Conservation (phyloP, 2,888 invertebrate genomes). For the Odontocolon sp. region DNA sequence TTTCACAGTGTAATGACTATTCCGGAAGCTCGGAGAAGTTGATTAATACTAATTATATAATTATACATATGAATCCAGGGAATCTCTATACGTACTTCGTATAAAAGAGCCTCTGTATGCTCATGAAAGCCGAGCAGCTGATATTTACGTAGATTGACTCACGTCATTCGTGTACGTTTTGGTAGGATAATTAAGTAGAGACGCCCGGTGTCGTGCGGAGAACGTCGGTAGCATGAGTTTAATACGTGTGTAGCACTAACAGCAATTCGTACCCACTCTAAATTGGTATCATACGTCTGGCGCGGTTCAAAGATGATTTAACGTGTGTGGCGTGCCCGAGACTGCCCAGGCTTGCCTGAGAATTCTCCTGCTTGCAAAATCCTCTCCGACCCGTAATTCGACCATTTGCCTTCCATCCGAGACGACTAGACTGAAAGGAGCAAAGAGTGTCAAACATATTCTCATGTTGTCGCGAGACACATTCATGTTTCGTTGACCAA, state of each 20-base stretch:
- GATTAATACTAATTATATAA: conserved; percentile 24
- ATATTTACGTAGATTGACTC: conserved; percentile 36
- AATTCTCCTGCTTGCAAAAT: conserved; percentile 50
- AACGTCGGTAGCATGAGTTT: too few species aligned
- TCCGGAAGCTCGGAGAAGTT: background rate
- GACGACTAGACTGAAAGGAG: conserved; percentile 15
- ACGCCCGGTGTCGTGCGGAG: conserved; percentile 40
- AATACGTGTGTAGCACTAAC: conserved; percentile 8
- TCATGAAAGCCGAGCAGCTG: conserved; percentile 34
- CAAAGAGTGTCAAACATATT: conserved; percentile 42
- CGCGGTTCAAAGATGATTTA: conserved; percentile 61
- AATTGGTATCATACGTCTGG: conserved; percentile 56
- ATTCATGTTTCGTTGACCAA: conserved; percentile 29
- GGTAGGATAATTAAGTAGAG: conserved; percentile 54
- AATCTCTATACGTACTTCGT: background rate
- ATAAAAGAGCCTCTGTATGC: conserved; percentile 14
- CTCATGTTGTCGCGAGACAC: conserved; percentile 53
- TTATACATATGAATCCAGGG: conserved; percentile 6
- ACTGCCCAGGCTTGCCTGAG: conserved; percentile 39
- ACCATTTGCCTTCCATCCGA: conserved; percentile 59
- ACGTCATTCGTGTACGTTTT: conserved; percentile 32
- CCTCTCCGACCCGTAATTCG: conserved; percentile 54
- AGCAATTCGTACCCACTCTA: conserved; percentile 36
- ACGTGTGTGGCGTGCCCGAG: conserved; percentile 38
- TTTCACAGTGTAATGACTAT: too few species aligned